Evolutionary conservation across 2,797 vertebrate species (phyloP).

Genomic region (Channallabes apus): DNA sequence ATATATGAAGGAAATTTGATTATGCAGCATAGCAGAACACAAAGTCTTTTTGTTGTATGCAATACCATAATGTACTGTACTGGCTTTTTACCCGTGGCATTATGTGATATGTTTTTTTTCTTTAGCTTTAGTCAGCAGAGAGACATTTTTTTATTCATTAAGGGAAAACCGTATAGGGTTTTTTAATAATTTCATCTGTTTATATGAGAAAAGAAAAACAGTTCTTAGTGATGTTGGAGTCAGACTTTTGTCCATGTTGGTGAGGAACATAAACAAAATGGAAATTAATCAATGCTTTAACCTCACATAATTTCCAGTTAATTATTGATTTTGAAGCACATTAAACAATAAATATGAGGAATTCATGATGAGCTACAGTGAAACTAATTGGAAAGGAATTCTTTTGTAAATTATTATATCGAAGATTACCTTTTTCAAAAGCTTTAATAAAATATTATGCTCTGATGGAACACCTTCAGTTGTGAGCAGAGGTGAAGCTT

Average conservation of each 20-base stretch:
- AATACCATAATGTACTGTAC: too few species aligned
- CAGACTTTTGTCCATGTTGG: neutral
- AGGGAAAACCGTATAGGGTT: too few species aligned
- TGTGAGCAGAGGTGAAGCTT: neutral
- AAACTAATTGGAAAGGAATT: constrained; percentile 1
- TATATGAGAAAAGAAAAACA: neutral
- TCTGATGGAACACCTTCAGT: neutral
- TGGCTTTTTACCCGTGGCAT: too few species aligned
- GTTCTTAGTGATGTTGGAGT: neutral
- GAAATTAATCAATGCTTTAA: neutral
- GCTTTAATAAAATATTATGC: neutral
- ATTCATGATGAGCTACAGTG: neutral
- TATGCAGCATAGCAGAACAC: too few species aligned
- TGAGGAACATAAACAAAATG: neutral
- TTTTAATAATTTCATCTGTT: neutral
- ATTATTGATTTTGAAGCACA: neutral
- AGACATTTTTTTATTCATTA: neutral
- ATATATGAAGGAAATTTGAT: too few species aligned
- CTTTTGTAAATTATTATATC: neutral
- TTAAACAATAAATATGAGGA: neutral
- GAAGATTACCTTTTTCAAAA: neutral
- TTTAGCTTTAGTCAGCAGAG: neutral
- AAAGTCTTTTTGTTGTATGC: too few species aligned
- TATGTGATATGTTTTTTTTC: too few species aligned
- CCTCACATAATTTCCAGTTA: neutral